phyloP scores from a whole-genome alignment of 23 tunicate genomes.

The Phallusia fumigata region DNA sequence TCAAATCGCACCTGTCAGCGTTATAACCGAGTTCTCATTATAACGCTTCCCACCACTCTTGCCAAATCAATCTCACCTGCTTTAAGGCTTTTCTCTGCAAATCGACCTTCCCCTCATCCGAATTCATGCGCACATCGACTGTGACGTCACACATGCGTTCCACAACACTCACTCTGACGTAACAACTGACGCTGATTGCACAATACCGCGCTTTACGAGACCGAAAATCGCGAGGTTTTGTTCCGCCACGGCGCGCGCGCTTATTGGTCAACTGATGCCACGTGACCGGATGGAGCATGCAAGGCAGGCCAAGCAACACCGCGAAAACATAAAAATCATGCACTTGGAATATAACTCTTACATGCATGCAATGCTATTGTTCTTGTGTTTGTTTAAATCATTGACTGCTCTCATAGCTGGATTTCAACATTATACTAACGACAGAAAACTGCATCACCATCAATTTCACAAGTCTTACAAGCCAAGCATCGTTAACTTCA shows the following conservation, averaged over 20 bases:
- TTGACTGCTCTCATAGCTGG: too few relatives aligned
- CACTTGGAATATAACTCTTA: too few relatives aligned
- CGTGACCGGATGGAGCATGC: not conserved
- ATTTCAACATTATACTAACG: too few relatives aligned
- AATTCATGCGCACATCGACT: too few relatives aligned
- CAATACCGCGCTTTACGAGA: not conserved
- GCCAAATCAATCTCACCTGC: too few relatives aligned
- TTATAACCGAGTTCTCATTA: not conserved
- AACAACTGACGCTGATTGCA: not conserved
- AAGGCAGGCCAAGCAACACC: not conserved
- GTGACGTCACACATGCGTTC: slow-evolving; percentile 4
- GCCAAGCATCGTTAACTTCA: too few relatives aligned
- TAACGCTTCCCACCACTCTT: not conserved
- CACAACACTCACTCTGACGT: not conserved
- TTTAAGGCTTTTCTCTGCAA: too few relatives aligned
- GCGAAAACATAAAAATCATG: too few relatives aligned
- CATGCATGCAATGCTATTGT: too few relatives aligned
- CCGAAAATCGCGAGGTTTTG: not conserved
- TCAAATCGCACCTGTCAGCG: not conserved
- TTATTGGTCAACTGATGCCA: not conserved
- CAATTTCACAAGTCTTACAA: too few relatives aligned
- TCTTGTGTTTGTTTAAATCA: too few relatives aligned
- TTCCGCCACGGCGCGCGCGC: slow-evolving; percentile 15
- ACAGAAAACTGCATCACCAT: too few relatives aligned
- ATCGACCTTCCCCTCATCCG: not conserved